phyloP scores from a whole-genome alignment of 2,797 vertebrate species.

The Masticophis lateralis region DNA sequence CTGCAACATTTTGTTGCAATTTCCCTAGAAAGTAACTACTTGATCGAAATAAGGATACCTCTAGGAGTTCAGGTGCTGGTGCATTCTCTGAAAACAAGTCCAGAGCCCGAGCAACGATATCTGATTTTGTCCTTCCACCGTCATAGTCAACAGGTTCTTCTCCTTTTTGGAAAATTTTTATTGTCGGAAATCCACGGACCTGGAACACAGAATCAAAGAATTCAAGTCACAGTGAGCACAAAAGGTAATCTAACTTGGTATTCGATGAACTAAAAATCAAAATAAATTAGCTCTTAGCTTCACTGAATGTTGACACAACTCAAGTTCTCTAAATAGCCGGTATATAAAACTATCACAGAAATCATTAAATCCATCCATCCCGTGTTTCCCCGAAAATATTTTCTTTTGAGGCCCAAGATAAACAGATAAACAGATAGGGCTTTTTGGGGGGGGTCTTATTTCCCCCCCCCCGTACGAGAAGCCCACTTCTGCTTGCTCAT shows the following conservation, averaged over 20 bases:
- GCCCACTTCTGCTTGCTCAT: too few species aligned
- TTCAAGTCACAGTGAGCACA: not conserved
- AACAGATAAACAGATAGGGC: too few species aligned
- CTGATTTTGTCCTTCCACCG: conserved; percentile 84
- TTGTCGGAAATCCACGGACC: conserved; percentile 94
- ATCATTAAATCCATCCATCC: not conserved
- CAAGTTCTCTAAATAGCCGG: not conserved
- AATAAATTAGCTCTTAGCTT: not conserved
- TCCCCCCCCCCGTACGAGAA: fast-evolving
- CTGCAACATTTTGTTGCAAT: not conserved
- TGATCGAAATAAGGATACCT: conserved; percentile 72
- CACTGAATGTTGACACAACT: not conserved
- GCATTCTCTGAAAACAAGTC: conserved; percentile 92
- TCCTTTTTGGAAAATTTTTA: conserved; percentile 96
- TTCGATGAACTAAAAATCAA: not conserved
- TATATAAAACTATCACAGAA: not conserved
- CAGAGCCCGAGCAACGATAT: conserved; percentile 84
- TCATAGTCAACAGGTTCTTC: conserved; percentile 91
- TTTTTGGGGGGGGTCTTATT: too few species aligned
- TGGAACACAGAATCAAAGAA: conserved; percentile 59
- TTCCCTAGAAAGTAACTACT: not conserved
- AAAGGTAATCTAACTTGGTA: not conserved
- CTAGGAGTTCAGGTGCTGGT: conserved; percentile 83
- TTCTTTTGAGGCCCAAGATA: too few species aligned
- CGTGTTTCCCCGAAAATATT: not conserved